Conservation (phyloP, 1,140 invertebrate species). For the Cephus cinctus region DNA sequence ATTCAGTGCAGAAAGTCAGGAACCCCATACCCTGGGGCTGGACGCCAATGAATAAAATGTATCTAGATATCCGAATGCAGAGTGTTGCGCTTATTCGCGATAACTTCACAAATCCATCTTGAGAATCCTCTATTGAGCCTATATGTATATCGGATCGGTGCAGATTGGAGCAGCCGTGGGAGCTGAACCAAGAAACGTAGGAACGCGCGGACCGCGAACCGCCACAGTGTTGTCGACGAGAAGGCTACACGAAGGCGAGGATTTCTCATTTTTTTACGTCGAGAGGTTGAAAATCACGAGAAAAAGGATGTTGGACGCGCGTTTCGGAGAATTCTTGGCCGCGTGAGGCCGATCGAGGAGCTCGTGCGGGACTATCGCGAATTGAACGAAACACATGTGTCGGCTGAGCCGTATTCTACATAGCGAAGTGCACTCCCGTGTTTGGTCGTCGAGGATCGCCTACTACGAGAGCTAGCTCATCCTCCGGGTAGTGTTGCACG, state of each 20-base stretch:
- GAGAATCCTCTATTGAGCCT: too few species aligned
- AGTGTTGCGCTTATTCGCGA: too few species aligned
- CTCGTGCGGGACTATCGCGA: slow-evolving; percentile 25
- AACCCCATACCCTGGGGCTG: too few species aligned
- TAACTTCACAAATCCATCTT: too few species aligned
- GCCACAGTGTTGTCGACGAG: slow-evolving; percentile 41
- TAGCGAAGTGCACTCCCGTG: slow-evolving; percentile 29
- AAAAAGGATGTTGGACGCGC: slow-evolving; percentile 28
- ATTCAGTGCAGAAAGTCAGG: too few species aligned
- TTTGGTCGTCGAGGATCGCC: slow-evolving; percentile 21
- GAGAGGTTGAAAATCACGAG: slow-evolving; percentile 34
- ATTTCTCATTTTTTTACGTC: slow-evolving; percentile 32
- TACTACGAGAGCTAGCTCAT: slow-evolving; percentile 15
- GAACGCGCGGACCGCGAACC: slow-evolving; percentile 38
- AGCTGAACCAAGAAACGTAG: slow-evolving; percentile 16
- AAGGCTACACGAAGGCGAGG: slow-evolving; percentile 37
- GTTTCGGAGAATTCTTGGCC: slow-evolving; percentile 22
- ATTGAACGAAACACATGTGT: slow-evolving; percentile 37
- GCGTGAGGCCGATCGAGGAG: slow-evolving; percentile 16
- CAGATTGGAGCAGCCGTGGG: too few species aligned
- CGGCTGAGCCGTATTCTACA: slow-evolving; percentile 30
- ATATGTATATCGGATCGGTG: too few species aligned
- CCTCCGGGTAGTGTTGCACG: background rate
- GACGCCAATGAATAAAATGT: too few species aligned
- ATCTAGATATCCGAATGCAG: too few species aligned